Evolutionary conservation across 1,140 invertebrate species (phyloP), one percentile per base, ranked within the genome.

Genomic region (Apis laboriosa): DNA sequence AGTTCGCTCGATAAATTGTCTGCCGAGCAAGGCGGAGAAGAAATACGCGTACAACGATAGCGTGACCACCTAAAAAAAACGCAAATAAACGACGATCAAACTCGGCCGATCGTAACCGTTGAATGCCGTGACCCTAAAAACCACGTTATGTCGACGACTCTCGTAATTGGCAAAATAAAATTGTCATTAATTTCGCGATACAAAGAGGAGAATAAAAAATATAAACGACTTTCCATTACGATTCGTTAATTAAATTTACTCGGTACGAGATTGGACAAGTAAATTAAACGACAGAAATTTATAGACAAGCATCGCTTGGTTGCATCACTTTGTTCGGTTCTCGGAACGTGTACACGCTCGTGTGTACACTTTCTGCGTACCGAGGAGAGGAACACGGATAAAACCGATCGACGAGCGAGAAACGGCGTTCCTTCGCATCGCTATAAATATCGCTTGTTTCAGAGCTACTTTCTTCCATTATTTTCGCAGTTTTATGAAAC

Each of bases 21-120:
- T 94, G 9, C 97, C 97, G 92, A 98, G 95, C 28, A 98, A 94
- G 53, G 98, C 96, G 78, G 98, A 97, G 87, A 98, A 96, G 92
- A 99, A 99, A 92, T 98, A 99, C 17, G 97, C 97, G 90, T 99
- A 99, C 53, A 98, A 95, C 12, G 98, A 97, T 83, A 99, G 94
- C 15, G 98, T 98, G 28, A 99, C 98, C 71, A 99, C 98, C 98
- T 98, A 94, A 73, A 94, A 73, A 95, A 95, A 91, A 90, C 86
- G 85, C 84, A 84, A 78, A 72, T 56, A 28, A 75, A 55, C 11
- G 55, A 51, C 80, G 67, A 55, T 49, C 9, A 55, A 66, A 58
- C 7, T 51, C 17, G 34, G 49, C 17, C 24, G 43, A 24, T 51
- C 11, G 67, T 7, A 8, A 21, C 9, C 28, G 43, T 43, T 8